Percentiles rank a stretch among this genome's conserved stretches.
Evolutionary conservation across 2,797 vertebrate genomes (phyloP).

Genomic region (Hypotaenidia okinawae): DNA sequence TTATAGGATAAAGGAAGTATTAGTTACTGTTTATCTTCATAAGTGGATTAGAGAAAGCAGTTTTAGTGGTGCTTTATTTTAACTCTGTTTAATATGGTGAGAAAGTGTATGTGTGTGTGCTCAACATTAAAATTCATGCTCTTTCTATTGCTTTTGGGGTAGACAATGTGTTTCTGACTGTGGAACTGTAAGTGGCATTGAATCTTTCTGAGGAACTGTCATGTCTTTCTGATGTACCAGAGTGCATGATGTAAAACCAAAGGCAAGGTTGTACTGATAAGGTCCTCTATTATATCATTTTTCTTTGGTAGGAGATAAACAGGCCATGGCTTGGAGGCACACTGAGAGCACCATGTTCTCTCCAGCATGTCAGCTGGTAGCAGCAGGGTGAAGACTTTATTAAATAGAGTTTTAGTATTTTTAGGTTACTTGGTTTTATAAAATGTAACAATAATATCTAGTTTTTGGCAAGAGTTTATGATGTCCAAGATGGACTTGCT

Average conservation of each 20-base stretch:
- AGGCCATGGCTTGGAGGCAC: background rate
- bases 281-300: background rate
- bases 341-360: fast-evolving
- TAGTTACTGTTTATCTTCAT: background rate
- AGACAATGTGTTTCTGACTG: background rate
- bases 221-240: background rate
- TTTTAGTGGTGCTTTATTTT: background rate
- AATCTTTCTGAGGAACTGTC: background rate
- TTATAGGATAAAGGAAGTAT: background rate
- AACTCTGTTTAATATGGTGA: background rate
- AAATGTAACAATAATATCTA: background rate
- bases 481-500: background rate
- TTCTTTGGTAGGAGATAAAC: background rate
- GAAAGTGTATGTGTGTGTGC: background rate
- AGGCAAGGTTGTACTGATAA: background rate
- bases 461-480: background rate
- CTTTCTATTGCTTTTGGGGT: background rate
- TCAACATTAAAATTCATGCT: background rate
- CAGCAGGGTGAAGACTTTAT: background rate
- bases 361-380: background rate
- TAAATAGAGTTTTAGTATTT: background rate
- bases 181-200: background rate
- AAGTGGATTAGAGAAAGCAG: background rate
- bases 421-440: background rate
- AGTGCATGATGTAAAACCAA: background rate